Evolutionary conservation across 2,113 vertebrate genomes (phyloP).

Genomic region (Neolamprologus sp.): DNA sequence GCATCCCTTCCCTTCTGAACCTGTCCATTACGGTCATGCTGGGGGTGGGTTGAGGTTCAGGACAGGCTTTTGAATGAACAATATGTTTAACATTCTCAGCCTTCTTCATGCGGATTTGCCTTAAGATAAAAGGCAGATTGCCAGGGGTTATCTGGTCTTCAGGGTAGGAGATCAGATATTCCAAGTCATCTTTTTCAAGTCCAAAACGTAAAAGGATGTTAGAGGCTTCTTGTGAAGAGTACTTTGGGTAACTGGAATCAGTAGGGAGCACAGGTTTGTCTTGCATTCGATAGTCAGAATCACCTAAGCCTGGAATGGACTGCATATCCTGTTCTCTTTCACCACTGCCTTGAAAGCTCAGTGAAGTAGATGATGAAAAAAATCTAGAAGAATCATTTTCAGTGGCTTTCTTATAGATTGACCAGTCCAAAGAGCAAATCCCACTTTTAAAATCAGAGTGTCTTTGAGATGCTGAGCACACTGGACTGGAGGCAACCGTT

Average conservation of each 20-base stretch:
- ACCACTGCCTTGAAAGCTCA: neutral
- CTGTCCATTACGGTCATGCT: neutral
- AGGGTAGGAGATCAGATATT: slow-evolving; percentile 86
- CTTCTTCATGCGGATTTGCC: slow-evolving; percentile 85
- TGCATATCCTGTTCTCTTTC: neutral
- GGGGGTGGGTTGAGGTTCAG: neutral
- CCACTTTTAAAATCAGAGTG: neutral
- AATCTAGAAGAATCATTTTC: neutral
- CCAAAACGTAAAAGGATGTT: slow-evolving; percentile 87
- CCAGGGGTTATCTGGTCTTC: slow-evolving; percentile 87
- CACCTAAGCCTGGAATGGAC: slow-evolving; percentile 14
- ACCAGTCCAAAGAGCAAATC: slow-evolving; percentile 30
- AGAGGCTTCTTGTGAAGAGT: slow-evolving; percentile 82
- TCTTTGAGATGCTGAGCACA: neutral
- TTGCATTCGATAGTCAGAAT: neutral
- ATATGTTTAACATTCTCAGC: slow-evolving; percentile 55
- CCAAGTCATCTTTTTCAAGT: slow-evolving; percentile 87
- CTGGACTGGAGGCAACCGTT: neutral
- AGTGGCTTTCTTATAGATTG: neutral
- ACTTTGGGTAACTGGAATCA: slow-evolving; percentile 59
- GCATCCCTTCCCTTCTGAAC: neutral
- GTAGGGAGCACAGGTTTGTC: neutral
- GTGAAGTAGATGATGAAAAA: neutral
- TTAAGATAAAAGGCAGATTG: slow-evolving; percentile 87
- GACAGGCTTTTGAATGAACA: neutral